phyloP scores from a whole-genome alignment of 2,797 vertebrate species.

The Tangara arthus region DNA sequence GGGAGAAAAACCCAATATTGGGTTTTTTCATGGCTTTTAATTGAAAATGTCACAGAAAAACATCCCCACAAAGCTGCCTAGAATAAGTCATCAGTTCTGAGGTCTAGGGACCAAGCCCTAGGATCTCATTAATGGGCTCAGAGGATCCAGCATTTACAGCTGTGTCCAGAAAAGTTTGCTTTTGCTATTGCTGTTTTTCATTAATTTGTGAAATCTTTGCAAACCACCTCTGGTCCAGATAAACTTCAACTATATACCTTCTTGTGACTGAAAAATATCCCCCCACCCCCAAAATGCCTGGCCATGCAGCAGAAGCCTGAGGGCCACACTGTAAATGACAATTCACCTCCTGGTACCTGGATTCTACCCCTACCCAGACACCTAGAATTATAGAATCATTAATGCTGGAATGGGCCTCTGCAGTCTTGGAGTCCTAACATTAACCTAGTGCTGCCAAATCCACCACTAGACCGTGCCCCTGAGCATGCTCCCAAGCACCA shows the following conservation, averaged over 20 bases:
- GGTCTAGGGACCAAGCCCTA: not conserved
- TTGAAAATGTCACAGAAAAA: not conserved
- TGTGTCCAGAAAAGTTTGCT: not conserved
- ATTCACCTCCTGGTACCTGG: not conserved
- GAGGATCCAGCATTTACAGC: not conserved
- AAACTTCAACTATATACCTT: not conserved
- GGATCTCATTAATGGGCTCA: not conserved
- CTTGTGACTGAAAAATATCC: not conserved
- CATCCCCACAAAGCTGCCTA: not conserved
- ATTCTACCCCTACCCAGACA: not conserved
- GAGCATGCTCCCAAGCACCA: not conserved
- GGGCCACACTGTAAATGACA: fast-evolving
- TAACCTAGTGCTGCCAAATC: not conserved
- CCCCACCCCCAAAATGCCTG: not conserved
- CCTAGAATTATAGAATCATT: not conserved
- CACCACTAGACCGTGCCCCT: not conserved
- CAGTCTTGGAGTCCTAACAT: not conserved
- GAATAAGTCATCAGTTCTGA: not conserved
- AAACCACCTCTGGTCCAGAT: not conserved
- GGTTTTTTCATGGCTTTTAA: not conserved
- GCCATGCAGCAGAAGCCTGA: not conserved
- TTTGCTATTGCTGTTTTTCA: not conserved
- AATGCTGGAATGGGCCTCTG: not conserved
- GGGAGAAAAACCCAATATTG: not conserved
- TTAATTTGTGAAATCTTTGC: not conserved